A percentile compares a stretch with the other conserved stretches of the same genome.
These are phyloP conservation scores for Phallusia fumigata DNA, from an alignment of 23 tunicate genomes.

Conservation along the genomic window DNA sequence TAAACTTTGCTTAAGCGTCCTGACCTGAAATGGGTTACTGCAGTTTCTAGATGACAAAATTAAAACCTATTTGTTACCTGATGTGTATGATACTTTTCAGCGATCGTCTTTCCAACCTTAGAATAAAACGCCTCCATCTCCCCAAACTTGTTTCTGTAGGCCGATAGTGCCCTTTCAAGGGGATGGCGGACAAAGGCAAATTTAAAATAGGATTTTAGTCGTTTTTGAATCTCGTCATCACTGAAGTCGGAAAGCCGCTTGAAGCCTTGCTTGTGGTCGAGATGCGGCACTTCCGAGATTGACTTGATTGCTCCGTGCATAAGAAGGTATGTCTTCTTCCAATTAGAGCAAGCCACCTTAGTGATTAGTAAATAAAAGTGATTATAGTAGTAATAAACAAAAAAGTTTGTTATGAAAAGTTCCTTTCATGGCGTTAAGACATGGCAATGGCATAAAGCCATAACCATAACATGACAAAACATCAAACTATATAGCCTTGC, in stretches of 20 bases:
- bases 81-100: slow-evolving; percentile 25
- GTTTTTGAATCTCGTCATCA: slow-evolving; percentile 35
- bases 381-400: not conserved
- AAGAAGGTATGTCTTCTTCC: slow-evolving; percentile 70
- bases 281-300: slow-evolving; percentile 15
- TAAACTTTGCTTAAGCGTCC: too few relatives aligned
- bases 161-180: slow-evolving; percentile 71
- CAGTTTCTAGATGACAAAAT: too few relatives aligned
- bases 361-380: not conserved
- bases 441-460: too few relatives aligned
- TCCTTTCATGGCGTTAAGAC: too few relatives aligned
- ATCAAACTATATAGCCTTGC: too few relatives aligned
- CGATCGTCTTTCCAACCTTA: slow-evolving; percentile 58
- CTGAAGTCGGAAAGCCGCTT: slow-evolving; percentile 54
- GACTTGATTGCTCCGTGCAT: slow-evolving; percentile 50
- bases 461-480: too few relatives aligned
- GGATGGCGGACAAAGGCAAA: slow-evolving; percentile 90
- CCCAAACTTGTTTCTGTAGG: slow-evolving; percentile 80
- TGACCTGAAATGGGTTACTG: too few relatives aligned
- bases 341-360: slow-evolving; percentile 92
- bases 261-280: slow-evolving; percentile 74
- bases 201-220: slow-evolving; percentile 57
- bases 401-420: too few relatives aligned
- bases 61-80: not conserved
- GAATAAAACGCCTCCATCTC: slow-evolving; percentile 57